These are phyloP conservation scores for Drosophila ogumai DNA, from an alignment of 1,140 invertebrate species.

Conservation along the genomic window DNA sequence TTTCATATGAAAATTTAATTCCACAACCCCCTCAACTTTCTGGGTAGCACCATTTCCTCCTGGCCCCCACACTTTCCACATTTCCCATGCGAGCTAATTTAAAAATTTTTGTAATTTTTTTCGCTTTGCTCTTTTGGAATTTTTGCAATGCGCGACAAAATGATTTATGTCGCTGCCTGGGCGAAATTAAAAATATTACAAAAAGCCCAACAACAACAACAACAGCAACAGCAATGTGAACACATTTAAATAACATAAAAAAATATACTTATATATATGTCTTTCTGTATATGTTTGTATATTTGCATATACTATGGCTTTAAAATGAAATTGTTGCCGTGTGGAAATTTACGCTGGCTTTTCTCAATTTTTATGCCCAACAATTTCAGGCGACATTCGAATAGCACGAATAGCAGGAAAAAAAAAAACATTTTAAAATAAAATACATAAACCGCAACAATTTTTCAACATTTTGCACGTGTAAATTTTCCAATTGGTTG, in stretches of 20 bases:
- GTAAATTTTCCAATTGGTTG: slow-evolving; percentile 84
- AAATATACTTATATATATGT: slow-evolving; percentile 29
- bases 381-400: slow-evolving; percentile 61
- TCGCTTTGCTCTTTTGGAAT: slow-evolving; percentile 80
- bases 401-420: slow-evolving; percentile 3
- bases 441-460: slow-evolving; percentile 81
- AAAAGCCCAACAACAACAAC: slow-evolving; percentile 54
- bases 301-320: slow-evolving; percentile 57
- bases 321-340: slow-evolving; percentile 77
- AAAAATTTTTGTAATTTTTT: slow-evolving; percentile 83
- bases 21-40: slow-evolving; percentile 31
- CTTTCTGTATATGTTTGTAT: slow-evolving; percentile 19
- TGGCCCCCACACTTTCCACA: slow-evolving; percentile 16
- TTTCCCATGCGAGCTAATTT: slow-evolving; percentile 77
- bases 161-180: slow-evolving; percentile 83
- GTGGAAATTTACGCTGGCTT: slow-evolving; percentile 68
- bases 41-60: background rate
- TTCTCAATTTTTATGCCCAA: slow-evolving; percentile 73
- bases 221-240: slow-evolving; percentile 52
- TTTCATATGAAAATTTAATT: slow-evolving; percentile 84
- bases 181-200: slow-evolving; percentile 83
- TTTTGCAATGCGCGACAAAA: slow-evolving; percentile 84
- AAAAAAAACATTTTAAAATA: slow-evolving; percentile 45
- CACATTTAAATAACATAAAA: slow-evolving; percentile 82
- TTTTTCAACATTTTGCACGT: slow-evolving; percentile 84